phyloP scores from a whole-genome alignment of 2,113 vertebrate genomes.

The Paratilapia polleni region DNA sequence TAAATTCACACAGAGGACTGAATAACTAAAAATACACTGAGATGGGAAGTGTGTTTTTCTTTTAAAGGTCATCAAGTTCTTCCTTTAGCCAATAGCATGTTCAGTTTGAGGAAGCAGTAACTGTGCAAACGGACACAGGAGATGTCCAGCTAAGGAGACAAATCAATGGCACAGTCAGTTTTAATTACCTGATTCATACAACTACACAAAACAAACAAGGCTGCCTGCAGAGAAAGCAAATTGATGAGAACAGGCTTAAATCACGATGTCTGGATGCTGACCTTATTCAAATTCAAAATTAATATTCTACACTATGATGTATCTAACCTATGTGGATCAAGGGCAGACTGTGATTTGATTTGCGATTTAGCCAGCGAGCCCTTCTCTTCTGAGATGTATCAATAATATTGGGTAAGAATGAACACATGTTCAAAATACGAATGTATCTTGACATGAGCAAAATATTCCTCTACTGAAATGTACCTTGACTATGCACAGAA shows the following conservation, averaged over 20 bases:
- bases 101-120: neutral
- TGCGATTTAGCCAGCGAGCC: neutral
- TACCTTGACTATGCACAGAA: neutral
- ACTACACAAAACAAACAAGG: neutral
- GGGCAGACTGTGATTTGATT: neutral
- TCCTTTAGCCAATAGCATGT: neutral
- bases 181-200: slow-evolving; percentile 1
- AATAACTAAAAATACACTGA: slow-evolving; percentile 1
- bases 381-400: neutral
- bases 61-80: neutral
- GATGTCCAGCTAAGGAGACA: neutral
- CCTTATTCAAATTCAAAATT: neutral
- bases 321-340: slow-evolving; percentile 8
- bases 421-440: neutral
- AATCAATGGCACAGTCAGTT: neutral
- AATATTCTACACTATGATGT: neutral
- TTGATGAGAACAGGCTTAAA: neutral
- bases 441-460: neutral
- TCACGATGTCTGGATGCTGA: neutral
- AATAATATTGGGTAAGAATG: neutral
- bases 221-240: neutral
- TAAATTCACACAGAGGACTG: neutral
- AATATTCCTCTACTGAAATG: too few relatives aligned
- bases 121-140: neutral
- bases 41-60: neutral